Percentiles rank a stretch among this genome's conserved stretches.
Conservation (phyloP, 2,113 vertebrate species). For the Glaucomys volans region DNA sequence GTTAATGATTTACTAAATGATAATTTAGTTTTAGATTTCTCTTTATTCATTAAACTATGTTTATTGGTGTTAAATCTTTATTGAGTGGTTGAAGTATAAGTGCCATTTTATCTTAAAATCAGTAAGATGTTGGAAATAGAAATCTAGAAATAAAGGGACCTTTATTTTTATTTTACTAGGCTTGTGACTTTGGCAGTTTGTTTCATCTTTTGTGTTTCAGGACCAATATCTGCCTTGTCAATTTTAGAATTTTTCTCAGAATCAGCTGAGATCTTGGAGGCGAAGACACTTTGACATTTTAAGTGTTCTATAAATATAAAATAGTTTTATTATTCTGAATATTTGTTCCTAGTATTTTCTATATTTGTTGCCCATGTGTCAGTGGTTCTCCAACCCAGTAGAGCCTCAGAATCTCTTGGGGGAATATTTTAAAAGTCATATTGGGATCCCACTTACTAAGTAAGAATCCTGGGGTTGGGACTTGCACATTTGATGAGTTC, state of each 20-base stretch:
- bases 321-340: conserved; percentile 20
- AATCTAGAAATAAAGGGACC: conserved; percentile 16
- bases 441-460: neutral
- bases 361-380: neutral
- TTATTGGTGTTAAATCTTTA: conserved; percentile 26
- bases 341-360: conserved; percentile 50
- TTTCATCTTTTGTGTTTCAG: neutral
- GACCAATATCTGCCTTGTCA: neutral
- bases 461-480: neutral
- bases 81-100: neutral
- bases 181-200: neutral
- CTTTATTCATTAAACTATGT: neutral
- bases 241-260: neutral
- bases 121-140: neutral
- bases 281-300: conserved; percentile 34
- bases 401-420: neutral
- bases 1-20: conserved; percentile 55
- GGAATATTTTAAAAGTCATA: neutral
- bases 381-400: neutral
- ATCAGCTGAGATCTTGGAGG: conserved; percentile 36
- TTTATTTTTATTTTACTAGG: conserved; percentile 10
- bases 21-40: conserved; percentile 47
- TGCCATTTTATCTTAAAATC: conserved; percentile 60
- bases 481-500: neutral
- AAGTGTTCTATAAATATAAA: neutral